Conservation (phyloP, 2,888 invertebrate genomes). For the Fragum whitleyi region DNA sequence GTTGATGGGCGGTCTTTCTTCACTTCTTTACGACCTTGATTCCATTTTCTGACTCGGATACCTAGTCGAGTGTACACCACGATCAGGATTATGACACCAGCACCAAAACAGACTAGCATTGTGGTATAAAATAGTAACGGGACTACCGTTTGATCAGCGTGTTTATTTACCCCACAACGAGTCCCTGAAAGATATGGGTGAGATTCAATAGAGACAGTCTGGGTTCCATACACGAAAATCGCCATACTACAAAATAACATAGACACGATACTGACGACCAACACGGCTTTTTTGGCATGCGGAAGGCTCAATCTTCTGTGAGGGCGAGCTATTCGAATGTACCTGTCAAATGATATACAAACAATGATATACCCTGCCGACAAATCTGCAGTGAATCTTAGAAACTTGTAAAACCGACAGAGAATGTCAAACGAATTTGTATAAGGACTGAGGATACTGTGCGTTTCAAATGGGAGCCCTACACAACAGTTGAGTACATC, state of each 20-base stretch:
- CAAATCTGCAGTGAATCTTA: constrained; percentile 47
- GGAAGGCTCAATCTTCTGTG: constrained; percentile 54
- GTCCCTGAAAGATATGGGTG: constrained; percentile 33
- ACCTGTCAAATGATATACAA: constrained; percentile 64
- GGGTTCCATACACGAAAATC: constrained; percentile 48
- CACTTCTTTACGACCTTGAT: constrained; percentile 47
- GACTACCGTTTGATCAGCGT: constrained; percentile 38
- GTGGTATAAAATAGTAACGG: constrained; percentile 50
- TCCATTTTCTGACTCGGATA: constrained; percentile 58
- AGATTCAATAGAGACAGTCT: constrained; percentile 33
- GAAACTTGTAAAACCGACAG: constrained; percentile 49
- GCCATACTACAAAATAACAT: constrained; percentile 38
- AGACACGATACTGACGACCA: constrained; percentile 20
- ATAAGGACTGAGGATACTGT: constrained; percentile 48
- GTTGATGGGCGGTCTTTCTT: constrained; percentile 27
- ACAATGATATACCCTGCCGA: constrained; percentile 63
- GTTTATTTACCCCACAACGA: constrained; percentile 43
- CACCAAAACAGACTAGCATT: constrained; percentile 50
- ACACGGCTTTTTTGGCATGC: constrained; percentile 43
- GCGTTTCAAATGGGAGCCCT: constrained; percentile 46
- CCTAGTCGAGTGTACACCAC: constrained; percentile 57
- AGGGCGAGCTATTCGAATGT: constrained; percentile 55
- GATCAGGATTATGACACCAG: constrained; percentile 51
- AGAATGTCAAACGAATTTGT: constrained; percentile 38
- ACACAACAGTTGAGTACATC: constrained; percentile 54